Conservation (phyloP, 2,113 vertebrate species). For the Leucoraja erinaceus region DNA sequence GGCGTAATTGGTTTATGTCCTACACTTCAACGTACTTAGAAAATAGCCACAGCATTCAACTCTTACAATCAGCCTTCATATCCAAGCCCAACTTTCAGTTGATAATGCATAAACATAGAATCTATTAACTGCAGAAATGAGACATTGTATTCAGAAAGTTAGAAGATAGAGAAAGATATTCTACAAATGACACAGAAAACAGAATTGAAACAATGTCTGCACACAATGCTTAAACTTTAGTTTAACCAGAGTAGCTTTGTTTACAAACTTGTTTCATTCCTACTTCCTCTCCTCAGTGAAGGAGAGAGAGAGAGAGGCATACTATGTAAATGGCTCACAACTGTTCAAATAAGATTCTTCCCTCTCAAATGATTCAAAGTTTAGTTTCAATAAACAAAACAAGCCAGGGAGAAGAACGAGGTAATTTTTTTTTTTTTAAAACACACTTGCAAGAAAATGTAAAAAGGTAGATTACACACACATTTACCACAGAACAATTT, state of each 20-base stretch:
- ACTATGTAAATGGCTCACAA: neutral
- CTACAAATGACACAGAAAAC: neutral
- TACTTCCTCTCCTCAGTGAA: neutral
- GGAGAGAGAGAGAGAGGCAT: neutral
- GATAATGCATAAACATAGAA: neutral
- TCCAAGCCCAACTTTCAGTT: neutral
- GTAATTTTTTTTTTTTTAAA: too few relatives aligned
- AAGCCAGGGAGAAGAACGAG: neutral
- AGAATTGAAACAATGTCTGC: slow-evolving; percentile 1
- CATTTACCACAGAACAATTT: too few relatives aligned
- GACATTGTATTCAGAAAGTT: neutral
- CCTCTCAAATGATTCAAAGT: neutral
- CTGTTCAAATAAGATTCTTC: neutral
- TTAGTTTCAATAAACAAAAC: neutral
- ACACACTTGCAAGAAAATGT: neutral
- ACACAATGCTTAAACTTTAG: neutral
- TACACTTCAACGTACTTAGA: neutral
- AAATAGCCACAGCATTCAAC: neutral
- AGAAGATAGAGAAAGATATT: too few relatives aligned
- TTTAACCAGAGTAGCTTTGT: neutral
- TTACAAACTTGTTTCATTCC: neutral
- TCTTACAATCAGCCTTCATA: neutral
- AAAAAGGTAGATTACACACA: neutral
- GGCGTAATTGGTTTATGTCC: neutral
- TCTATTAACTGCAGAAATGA: neutral